Conservation (phyloP, 2,888 invertebrate genomes). For the Cancer borealis region DNA sequence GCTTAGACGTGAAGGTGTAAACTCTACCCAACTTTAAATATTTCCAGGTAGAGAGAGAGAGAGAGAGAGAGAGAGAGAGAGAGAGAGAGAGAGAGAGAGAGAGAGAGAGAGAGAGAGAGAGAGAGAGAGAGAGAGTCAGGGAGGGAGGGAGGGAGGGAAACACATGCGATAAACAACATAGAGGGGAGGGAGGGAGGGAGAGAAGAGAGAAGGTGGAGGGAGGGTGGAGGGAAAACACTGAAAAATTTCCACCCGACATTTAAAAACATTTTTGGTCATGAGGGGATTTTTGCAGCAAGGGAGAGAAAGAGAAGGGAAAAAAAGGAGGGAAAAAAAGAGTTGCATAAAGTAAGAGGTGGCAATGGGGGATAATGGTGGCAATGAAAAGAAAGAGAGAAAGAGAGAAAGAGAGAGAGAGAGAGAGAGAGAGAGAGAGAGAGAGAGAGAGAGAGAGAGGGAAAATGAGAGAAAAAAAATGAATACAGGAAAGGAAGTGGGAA, state of each 20-base stretch:
- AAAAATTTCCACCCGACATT: neutral
- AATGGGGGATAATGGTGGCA: neutral
- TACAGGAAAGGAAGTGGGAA: no score
- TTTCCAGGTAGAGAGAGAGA: neutral
- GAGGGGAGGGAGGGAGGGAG: neutral
- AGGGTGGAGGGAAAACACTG: neutral
- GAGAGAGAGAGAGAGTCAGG: slow-evolving; percentile 39
- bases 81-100: slow-evolving; percentile 26
- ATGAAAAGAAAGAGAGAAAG: neutral
- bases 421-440: neutral
- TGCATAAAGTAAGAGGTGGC: neutral
- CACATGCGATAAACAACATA: neutral
- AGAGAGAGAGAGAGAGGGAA: no score
- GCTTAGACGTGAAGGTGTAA: neutral
- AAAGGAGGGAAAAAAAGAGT: slow-evolving; percentile 20
- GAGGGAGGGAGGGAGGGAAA: slow-evolving; percentile 14
- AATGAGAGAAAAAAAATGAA: no score
- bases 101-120: slow-evolving; percentile 40
- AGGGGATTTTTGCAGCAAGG: neutral
- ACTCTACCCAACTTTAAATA: slow-evolving; percentile 20
- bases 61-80: neutral
- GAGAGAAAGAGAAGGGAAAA: slow-evolving; percentile 2
- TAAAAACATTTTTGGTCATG: neutral
- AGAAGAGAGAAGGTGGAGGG: neutral
- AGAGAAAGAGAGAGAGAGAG: slow-evolving; percentile 3